Percentiles rank a stretch among this genome's conserved stretches.
phyloP scores from a whole-genome alignment of 2,888 invertebrate genomes.

The Cerceris ruficornis region DNA sequence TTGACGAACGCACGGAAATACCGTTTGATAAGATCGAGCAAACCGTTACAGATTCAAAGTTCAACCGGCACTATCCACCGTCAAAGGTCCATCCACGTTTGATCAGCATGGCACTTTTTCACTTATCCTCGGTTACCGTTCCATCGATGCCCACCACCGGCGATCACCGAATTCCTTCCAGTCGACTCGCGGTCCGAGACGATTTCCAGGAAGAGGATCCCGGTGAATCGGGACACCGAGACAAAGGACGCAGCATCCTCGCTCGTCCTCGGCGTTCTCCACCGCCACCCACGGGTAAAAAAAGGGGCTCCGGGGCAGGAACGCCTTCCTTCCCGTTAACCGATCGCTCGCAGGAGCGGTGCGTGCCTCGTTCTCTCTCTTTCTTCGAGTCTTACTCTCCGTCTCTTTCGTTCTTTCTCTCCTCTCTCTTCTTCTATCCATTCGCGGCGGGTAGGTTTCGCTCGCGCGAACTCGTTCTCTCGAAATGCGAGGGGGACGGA shows the following conservation, averaged over 20 bases:
- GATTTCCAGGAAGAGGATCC: too few species aligned
- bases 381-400: too few species aligned
- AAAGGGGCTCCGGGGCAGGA: conserved; percentile 28
- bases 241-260: conserved; percentile 39
- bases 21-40: background rate
- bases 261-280: conserved; percentile 40
- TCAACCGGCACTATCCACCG: conserved; percentile 20
- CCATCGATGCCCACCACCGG: conserved; percentile 13
- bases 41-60: background rate
- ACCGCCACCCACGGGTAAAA: conserved; percentile 29
- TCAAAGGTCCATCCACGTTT: conserved; percentile 27
- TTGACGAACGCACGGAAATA: background rate
- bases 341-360: conserved; percentile 8
- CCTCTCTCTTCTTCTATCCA: background rate
- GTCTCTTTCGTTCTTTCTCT: too few species aligned
- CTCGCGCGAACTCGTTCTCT: background rate
- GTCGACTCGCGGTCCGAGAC: background rate
- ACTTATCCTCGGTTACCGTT: conserved; percentile 37
- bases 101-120: conserved; percentile 49
- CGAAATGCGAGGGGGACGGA: conserved; percentile 30
- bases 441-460: background rate
- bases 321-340: conserved; percentile 49
- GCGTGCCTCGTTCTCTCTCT: too few species aligned
- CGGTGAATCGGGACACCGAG: background rate
- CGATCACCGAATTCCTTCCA: conserved; percentile 8